Percentiles rank a stretch among this genome's conserved stretches.
Conservation (phyloP, 2,797 vertebrate genomes). For the Heterohyrax brucei region DNA sequence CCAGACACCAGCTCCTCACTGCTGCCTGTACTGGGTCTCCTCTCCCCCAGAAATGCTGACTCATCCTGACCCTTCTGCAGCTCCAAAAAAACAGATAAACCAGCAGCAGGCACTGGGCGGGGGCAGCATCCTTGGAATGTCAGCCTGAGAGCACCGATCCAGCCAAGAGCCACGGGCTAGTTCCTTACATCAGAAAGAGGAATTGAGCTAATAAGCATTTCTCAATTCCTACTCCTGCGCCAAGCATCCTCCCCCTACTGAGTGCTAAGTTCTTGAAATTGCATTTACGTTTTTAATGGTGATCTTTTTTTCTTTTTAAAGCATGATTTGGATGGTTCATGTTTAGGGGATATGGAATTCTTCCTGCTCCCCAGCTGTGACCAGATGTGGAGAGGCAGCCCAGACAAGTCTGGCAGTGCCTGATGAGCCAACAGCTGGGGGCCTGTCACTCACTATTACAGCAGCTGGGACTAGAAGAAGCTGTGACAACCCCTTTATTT, state of each 20-base stretch:
- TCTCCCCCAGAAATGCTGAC: slow-evolving; percentile 64
- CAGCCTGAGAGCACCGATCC: slow-evolving; percentile 84
- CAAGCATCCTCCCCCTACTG: slow-evolving; percentile 42
- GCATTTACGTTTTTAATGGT: slow-evolving; percentile 58
- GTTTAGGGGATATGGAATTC: slow-evolving; percentile 82
- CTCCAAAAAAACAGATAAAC: slow-evolving; percentile 75
- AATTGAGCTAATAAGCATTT: slow-evolving; percentile 80
- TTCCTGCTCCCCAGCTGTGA: slow-evolving; percentile 65
- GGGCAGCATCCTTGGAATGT: slow-evolving; percentile 78
- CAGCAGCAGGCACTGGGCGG: slow-evolving; percentile 83
- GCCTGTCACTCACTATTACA: slow-evolving; percentile 72
- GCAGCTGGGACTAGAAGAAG: slow-evolving; percentile 85
- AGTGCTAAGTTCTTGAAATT: slow-evolving; percentile 75
- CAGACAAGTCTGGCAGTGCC: slow-evolving; percentile 73
- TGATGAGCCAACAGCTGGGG: slow-evolving; percentile 87
- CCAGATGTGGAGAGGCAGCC: slow-evolving; percentile 79
- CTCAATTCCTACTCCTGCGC: slow-evolving; percentile 75
- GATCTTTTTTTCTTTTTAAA: slow-evolving; percentile 45
- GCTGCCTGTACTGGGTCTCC: slow-evolving; percentile 65
- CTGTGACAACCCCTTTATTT: slow-evolving; percentile 76
- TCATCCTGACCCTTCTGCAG: slow-evolving; percentile 75
- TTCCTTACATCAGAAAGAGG: slow-evolving; percentile 86
- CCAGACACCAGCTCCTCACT: not conserved
- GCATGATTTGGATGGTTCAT: slow-evolving; percentile 67
- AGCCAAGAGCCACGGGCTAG: slow-evolving; percentile 79